phyloP scores from a whole-genome alignment of 2,113 vertebrate genomes.

The Monopterus albus region DNA sequence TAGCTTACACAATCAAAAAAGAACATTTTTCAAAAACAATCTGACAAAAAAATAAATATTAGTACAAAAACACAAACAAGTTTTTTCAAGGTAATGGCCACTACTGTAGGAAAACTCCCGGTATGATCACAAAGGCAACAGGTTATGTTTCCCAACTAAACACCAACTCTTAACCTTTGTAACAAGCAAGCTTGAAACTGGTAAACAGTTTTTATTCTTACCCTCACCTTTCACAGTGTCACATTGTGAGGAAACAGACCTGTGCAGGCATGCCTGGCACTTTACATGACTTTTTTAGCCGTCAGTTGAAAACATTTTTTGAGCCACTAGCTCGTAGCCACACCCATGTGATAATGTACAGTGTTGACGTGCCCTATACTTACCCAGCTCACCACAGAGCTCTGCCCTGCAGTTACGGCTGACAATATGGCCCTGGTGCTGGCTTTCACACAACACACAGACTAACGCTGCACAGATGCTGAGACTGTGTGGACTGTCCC shows the following conservation, averaged over 20 bases:
- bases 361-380: slow-evolving; percentile 71
- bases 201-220: slow-evolving; percentile 45
- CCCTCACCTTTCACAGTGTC: slow-evolving; percentile 24
- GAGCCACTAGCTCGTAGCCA: slow-evolving; percentile 53
- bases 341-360: slow-evolving; percentile 75
- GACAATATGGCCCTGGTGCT: slow-evolving; percentile 49
- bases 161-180: no score
- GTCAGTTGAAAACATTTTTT: slow-evolving; percentile 58
- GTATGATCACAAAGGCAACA: no score
- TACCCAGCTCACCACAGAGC: slow-evolving; percentile 72
- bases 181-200: slow-evolving; percentile 27
- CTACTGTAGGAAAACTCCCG: no score
- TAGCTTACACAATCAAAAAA: slow-evolving; percentile 3
- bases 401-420: slow-evolving; percentile 76
- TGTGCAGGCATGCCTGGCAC: slow-evolving; percentile 66
- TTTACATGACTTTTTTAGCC: slow-evolving; percentile 42
- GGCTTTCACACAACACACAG: slow-evolving; percentile 55
- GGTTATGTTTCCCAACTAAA: no score
- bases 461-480: slow-evolving; percentile 13
- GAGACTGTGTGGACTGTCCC: slow-evolving; percentile 1
- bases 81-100: no score
- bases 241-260: slow-evolving; percentile 35
- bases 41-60: slow-evolving; percentile 15
- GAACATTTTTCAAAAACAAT: background rate
- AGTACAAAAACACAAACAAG: no score